Conservation (phyloP, 2,888 invertebrate genomes). For the Drosophila siamana region DNA sequence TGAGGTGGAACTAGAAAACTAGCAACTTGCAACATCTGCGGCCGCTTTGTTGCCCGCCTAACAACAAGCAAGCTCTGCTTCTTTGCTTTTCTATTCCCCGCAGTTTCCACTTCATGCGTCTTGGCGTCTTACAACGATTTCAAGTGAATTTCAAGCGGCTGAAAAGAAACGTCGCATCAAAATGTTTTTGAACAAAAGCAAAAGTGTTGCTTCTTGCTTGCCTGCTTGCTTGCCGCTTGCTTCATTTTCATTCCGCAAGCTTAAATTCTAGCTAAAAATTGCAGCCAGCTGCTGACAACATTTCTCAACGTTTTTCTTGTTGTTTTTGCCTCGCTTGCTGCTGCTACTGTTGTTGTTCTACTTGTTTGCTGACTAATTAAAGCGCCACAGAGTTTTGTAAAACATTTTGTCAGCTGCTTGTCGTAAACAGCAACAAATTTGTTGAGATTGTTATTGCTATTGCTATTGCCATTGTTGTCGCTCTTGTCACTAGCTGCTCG, state of each 20-base stretch:
- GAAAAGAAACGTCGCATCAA: slow-evolving; percentile 18
- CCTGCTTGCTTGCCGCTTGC: slow-evolving; percentile 31
- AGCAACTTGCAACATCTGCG: slow-evolving; percentile 48
- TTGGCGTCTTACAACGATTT: slow-evolving; percentile 28
- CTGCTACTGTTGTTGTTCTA: slow-evolving; percentile 5
- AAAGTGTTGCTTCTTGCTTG: slow-evolving; percentile 58
- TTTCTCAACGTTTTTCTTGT: slow-evolving; percentile 21
- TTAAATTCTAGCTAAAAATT: slow-evolving; percentile 67
- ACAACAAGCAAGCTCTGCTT: slow-evolving; percentile 19
- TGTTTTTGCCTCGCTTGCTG: slow-evolving; percentile 18
- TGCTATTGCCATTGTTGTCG: slow-evolving; percentile 4
- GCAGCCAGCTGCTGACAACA: slow-evolving; percentile 61
- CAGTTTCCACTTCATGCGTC: no score
- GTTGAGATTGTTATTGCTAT: slow-evolving; percentile 12
- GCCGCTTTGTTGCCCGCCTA: slow-evolving; percentile 20
- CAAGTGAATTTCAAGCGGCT: slow-evolving; percentile 35
- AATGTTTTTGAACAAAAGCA: slow-evolving; percentile 65
- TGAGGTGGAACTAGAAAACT: slow-evolving; percentile 53
- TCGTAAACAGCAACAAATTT: slow-evolving; percentile 28
- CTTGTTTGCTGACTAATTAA: slow-evolving; percentile 53
- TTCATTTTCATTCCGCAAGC: slow-evolving; percentile 46
- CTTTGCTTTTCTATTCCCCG: not conserved
- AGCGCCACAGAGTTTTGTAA: slow-evolving; percentile 47
- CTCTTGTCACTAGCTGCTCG: not conserved
- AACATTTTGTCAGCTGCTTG: slow-evolving; percentile 56